These are phyloP conservation scores for Trichogramma dendrolimi DNA, from an alignment of 2,888 invertebrate species.

Conservation along the genomic window DNA sequence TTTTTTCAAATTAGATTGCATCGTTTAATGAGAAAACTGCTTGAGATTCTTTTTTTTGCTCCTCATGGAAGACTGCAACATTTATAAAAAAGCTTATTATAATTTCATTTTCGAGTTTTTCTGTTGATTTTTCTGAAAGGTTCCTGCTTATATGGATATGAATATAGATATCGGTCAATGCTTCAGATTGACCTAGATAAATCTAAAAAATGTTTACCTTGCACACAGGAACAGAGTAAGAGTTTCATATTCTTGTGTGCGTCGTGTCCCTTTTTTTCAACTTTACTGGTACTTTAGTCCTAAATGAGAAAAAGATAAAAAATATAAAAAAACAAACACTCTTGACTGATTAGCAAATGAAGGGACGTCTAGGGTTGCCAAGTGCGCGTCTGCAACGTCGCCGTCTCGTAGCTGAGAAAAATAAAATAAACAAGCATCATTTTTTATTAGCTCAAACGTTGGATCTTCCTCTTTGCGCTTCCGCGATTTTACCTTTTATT, in stretches of 20 bases:
- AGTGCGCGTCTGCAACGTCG: too few species aligned
- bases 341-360: constrained; percentile 17
- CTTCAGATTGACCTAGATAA: constrained; percentile 2
- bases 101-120: constrained; percentile 1
- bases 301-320: not conserved
- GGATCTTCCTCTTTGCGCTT: constrained; percentile 19
- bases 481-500: constrained; percentile 29
- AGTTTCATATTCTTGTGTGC: too few species aligned
- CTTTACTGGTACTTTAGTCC: too few species aligned
- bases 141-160: not conserved
- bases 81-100: constrained; percentile 6
- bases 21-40: too few species aligned
- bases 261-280: too few species aligned
- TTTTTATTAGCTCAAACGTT: constrained; percentile 28
- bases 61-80: too few species aligned
- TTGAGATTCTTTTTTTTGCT: too few species aligned
- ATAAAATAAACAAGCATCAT: constrained; percentile 12
- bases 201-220: constrained; percentile 13
- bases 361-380: constrained; percentile 7
- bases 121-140: constrained; percentile 9
- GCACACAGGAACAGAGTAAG: not conserved
- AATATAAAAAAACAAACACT: not conserved
- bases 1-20: too few species aligned
- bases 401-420: not conserved
- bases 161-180: too few species aligned